A percentile compares a stretch with the other conserved stretches of the same genome.
Conservation (phyloP, 2,797 vertebrate genomes). For the Tenualosa thibaudeaui region DNA sequence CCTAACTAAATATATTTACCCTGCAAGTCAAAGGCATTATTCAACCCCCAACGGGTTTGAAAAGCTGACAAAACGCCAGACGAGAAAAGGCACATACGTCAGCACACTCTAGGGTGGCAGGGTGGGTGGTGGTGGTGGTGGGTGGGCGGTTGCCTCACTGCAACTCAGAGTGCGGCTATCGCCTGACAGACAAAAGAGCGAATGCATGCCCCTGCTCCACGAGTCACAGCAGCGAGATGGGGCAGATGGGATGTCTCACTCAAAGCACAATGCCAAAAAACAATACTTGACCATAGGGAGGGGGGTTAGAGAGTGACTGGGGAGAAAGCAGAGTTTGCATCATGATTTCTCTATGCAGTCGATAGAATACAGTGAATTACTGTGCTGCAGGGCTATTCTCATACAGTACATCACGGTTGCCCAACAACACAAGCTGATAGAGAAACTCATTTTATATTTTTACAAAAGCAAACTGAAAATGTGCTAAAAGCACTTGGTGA, state of each 20-base stretch:
- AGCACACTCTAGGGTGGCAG: slow-evolving; percentile 45
- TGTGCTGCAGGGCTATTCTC: neutral
- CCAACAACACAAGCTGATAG: neutral
- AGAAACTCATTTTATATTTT: neutral
- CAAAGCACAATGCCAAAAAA: neutral
- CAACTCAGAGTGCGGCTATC: neutral
- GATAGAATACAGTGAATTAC: neutral
- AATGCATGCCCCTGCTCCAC: neutral
- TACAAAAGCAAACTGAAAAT: neutral
- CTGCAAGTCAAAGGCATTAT: slow-evolving; percentile 15
- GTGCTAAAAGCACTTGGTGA: no score
- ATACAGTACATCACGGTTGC: neutral
- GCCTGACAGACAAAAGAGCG: slow-evolving; percentile 7
- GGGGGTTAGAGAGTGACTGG: neutral
- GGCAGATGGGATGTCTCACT: slow-evolving; percentile 3
- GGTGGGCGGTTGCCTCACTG: neutral
- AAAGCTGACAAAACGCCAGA: slow-evolving; percentile 52
- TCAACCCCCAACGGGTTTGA: slow-evolving; percentile 42
- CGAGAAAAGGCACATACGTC: slow-evolving; percentile 47
- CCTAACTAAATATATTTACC: slow-evolving; percentile 39
- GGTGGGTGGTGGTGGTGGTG: neutral
- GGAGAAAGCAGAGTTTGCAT: neutral
- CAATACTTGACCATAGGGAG: neutral
- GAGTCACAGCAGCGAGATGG: neutral
- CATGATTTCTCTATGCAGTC: neutral